Conservation (phyloP, 2,113 vertebrate genomes). For the Pogonocichla stellata region DNA sequence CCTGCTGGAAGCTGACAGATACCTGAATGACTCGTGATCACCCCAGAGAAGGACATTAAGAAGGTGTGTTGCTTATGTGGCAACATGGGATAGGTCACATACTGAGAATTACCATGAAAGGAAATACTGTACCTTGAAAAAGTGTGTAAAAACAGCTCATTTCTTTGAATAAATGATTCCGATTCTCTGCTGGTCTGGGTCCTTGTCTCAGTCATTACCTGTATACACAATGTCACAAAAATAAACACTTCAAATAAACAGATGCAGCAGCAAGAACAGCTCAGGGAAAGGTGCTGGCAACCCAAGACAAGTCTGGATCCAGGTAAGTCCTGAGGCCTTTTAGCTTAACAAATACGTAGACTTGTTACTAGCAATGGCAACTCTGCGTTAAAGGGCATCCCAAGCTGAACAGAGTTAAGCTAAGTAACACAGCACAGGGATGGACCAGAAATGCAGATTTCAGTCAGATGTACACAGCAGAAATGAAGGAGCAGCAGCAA, state of each 20-base stretch:
- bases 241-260: neutral
- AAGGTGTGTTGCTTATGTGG: neutral
- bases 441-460: neutral
- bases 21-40: neutral
- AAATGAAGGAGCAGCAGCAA: neutral
- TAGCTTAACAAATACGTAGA: neutral
- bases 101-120: neutral
- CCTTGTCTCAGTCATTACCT: fast-evolving
- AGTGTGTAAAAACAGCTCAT: fast-evolving
- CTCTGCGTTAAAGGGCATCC: neutral
- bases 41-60: neutral
- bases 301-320: neutral
- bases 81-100: fast-evolving
- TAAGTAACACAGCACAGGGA: neutral
- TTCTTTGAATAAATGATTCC: neutral
- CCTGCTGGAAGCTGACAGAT: neutral
- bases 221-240: neutral
- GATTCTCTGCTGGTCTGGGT: neutral
- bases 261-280: neutral
- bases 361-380: neutral
- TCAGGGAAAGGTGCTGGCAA: neutral
- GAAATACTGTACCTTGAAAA: neutral
- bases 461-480: neutral
- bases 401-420: neutral
- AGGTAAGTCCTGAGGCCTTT: neutral